Evolutionary conservation across 2,888 invertebrate genomes (phyloP).

Genomic region (Heliconius aoede): DNA sequence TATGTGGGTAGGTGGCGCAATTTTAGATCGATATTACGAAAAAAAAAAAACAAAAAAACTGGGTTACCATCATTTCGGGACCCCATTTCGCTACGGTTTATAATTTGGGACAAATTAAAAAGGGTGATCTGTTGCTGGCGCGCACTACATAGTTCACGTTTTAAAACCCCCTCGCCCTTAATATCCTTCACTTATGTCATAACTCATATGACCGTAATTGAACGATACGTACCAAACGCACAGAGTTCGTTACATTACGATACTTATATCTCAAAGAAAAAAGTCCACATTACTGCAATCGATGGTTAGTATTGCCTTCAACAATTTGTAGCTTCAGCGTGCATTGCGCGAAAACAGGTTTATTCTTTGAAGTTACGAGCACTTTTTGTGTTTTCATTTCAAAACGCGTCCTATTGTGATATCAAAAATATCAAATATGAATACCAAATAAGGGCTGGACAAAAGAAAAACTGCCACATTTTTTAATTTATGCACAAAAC

Average conservation of each 20-base stretch:
- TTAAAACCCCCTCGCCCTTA: conserved; percentile 81
- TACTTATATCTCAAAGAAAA: conserved; percentile 63
- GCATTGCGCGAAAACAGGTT: conserved; percentile 80
- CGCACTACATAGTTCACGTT: conserved; percentile 81
- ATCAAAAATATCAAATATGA: conserved; percentile 83
- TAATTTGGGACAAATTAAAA: conserved; percentile 80
- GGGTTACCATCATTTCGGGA: conserved; percentile 58
- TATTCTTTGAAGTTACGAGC: conserved; percentile 70
- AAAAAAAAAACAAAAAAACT: conserved; percentile 62
- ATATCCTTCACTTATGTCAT: conserved; percentile 83
- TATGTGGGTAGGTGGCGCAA: conserved; percentile 58
- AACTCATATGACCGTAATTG: conserved; percentile 83
- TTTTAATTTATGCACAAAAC: conserved; percentile 82
- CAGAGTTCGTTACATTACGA: conserved; percentile 64
- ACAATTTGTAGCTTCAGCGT: conserved; percentile 83
- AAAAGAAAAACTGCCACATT: conserved; percentile 81
- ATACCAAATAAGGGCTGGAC: conserved; percentile 83
- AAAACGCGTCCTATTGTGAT: conserved; percentile 78
- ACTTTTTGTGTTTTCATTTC: conserved; percentile 74
- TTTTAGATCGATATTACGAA: conserved; percentile 54
- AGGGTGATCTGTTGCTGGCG: conserved; percentile 74
- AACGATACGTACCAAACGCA: conserved; percentile 60
- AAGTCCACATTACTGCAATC: conserved; percentile 64
- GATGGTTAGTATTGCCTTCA: conserved; percentile 81
- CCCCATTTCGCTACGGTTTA: conserved; percentile 75